Evolutionary conservation across 2,113 vertebrate genomes (phyloP), one percentile per base, ranked within the genome.

Genomic region (Silurus glanis): DNA sequence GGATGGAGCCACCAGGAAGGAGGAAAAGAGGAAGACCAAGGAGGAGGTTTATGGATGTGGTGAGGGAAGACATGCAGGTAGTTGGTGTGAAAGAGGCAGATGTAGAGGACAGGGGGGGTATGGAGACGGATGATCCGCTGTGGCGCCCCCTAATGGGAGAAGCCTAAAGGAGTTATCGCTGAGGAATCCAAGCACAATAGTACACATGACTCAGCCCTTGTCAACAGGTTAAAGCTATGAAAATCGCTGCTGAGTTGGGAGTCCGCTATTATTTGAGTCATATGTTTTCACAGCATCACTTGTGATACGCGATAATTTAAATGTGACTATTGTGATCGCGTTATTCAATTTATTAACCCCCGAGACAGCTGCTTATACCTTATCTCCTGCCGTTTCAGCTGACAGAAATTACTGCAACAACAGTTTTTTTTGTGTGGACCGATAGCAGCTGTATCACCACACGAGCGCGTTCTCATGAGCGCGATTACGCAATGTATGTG

Each of bases 381-480:
- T 25, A 78, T 25, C 23, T 45, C 51, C 45, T 53, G 62, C 47
- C 28, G 67, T 61, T 59, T 84, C 83, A 59, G 67, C 55, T 74
- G 69, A 75, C 58, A 53, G n/a, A 75, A 64, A 84, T 84, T 76
- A 84, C 71, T 75, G 45, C 51, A 81, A 61, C 62, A 81, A 72
- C 47, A 81, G 45, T 28, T 8, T 25, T 49, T 58, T 69, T 37
- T 45, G 58, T 62, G 83, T 61, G n/a, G 58, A 25, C 71, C 28
- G 58, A 51, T 23, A 25, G 72, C 72, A 62, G 71, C 49, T 76
- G n/a, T 23, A 37, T 49, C 58, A 21, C 55, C 37, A 74, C 17
- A 16, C 58, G 17, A 62, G 37, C 23, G 37, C 62, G 71, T 53
- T 84, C 71, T 76, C 69, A 51, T 62, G 37, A 62, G n/a, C 62